These are phyloP conservation scores for Onychomys torridus DNA, from an alignment of 2,797 vertebrate genomes.

Conservation along the genomic window DNA sequence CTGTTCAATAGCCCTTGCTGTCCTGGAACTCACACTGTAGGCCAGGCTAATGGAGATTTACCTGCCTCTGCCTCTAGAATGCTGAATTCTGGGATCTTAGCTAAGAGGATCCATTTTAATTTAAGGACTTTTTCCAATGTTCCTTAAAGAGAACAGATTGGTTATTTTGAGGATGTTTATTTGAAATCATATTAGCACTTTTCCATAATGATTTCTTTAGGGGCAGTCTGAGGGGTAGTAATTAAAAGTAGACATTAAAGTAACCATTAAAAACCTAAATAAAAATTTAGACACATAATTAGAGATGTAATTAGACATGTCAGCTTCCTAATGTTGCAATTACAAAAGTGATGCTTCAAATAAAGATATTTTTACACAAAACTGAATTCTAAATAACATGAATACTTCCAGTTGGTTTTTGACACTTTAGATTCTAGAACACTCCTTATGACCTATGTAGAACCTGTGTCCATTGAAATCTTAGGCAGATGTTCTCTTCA, in stretches of 20 bases:
- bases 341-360: constrained; percentile 54
- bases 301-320: constrained; percentile 55
- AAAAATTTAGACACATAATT: constrained; percentile 64
- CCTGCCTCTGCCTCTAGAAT: not conserved
- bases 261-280: constrained; percentile 54
- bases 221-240: not conserved
- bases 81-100: too few species aligned
- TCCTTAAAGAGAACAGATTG: not conserved
- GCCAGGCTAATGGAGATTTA: not conserved
- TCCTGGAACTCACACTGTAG: not conserved
- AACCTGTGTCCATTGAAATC: not conserved
- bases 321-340: constrained; percentile 68
- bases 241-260: constrained; percentile 51
- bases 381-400: constrained; percentile 28
- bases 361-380: constrained; percentile 42
- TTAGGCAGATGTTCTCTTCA: not conserved
- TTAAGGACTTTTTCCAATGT: not conserved
- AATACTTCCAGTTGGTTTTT: not conserved
- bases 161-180: not conserved
- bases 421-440: not conserved
- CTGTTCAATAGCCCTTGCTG: not conserved
- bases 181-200: not conserved
- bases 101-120: not conserved
- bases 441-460: not conserved
- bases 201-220: constrained; percentile 44